Evolutionary conservation across 1,140 invertebrate species (phyloP).

Genomic region (Papilio polytes): DNA sequence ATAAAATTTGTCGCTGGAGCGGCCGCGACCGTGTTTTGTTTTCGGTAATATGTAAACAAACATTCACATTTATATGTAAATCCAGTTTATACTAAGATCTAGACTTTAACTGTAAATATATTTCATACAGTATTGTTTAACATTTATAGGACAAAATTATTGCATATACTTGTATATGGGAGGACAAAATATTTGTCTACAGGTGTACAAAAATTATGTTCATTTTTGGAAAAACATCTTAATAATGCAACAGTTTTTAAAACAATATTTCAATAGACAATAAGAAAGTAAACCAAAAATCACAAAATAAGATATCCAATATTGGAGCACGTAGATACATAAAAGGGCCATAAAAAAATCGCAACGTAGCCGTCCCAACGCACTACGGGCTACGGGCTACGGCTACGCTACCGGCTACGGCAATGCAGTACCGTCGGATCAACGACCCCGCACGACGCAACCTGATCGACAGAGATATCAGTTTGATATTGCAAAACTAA

Average conservation of each 20-base stretch:
- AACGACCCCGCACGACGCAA: conserved; percentile 25
- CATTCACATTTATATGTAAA: conserved; percentile 6
- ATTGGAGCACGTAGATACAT: conserved; percentile 13
- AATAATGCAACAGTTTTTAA: neutral
- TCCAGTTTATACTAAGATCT: neutral
- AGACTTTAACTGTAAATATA: neutral
- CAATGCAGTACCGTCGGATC: conserved; percentile 28
- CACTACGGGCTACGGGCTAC: conserved; percentile 12
- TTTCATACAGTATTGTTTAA: neutral
- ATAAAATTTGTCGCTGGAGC: conserved; percentile 14
- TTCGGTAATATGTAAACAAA: conserved; percentile 13
- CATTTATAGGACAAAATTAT: too few relatives aligned
- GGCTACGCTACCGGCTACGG: conserved; percentile 23
- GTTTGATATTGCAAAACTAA: neutral
- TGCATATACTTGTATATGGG: too few relatives aligned
- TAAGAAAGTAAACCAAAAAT: neutral
- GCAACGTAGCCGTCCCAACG: conserved; percentile 19
- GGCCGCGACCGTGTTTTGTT: conserved; percentile 6
- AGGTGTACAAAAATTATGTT: too few relatives aligned
- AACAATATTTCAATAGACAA: neutral
- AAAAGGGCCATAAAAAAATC: conserved; percentile 14
- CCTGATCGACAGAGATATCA: conserved; percentile 26
- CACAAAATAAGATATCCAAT: conserved; percentile 4
- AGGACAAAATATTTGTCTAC: too few relatives aligned
- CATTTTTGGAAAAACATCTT: neutral